phyloP scores from a whole-genome alignment of 92 coral and sea anemone species.

The Phenganax subtilis region DNA sequence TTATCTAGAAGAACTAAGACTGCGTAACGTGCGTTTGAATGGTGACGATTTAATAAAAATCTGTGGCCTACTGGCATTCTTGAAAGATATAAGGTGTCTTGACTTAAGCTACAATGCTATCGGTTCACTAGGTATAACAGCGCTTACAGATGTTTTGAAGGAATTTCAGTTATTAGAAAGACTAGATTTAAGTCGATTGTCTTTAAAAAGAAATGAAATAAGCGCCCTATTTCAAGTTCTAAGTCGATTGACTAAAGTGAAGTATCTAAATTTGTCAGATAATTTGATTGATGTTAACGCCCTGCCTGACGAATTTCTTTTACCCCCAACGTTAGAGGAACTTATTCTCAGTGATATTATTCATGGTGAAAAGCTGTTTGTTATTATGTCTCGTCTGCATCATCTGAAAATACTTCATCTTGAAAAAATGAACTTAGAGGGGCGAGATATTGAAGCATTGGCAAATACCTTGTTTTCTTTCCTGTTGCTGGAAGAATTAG shows the following conservation, averaged over 20 bases:
- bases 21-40: background rate
- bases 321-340: constrained; percentile 13
- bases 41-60: background rate
- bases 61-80: background rate
- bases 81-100: background rate
- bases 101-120: constrained; percentile 2
- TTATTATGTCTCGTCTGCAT: background rate
- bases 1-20: background rate
- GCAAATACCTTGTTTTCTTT: background rate
- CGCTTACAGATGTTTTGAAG: background rate
- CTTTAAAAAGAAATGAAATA: background rate
- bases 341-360: constrained; percentile 4
- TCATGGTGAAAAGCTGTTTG: constrained; percentile 3
- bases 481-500: background rate
- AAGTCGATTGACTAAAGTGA: background rate
- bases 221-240: background rate
- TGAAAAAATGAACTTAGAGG: background rate
- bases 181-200: background rate
- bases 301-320: background rate
- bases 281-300: background rate
- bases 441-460: background rate
- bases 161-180: background rate
- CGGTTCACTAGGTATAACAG: background rate
- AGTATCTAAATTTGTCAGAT: constrained; percentile 1
- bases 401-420: constrained; percentile 14